These are phyloP conservation scores for Psilanteris sp. DNA, from an alignment of 1,140 invertebrate genomes.

Conservation along the genomic window DNA sequence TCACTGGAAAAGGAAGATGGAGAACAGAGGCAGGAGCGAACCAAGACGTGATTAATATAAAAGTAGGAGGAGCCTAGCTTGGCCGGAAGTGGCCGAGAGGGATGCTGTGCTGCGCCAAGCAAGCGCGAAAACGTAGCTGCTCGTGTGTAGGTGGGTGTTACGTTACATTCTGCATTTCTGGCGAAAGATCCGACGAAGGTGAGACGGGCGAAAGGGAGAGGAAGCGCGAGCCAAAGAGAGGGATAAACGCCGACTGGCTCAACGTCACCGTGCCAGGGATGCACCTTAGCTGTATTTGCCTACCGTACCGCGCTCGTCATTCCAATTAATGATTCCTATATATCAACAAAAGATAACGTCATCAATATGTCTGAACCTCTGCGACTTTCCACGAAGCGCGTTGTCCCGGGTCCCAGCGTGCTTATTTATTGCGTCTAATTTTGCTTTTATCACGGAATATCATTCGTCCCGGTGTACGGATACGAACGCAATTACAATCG, in stretches of 20 bases:
- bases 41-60: conserved; percentile 81
- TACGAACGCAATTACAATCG: too few relatives aligned
- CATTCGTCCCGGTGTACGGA: too few relatives aligned
- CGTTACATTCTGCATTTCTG: conserved; percentile 62
- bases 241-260: conserved; percentile 14
- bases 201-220: conserved; percentile 61
- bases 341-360: conserved; percentile 38
- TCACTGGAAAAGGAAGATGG: conserved; percentile 75
- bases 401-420: too few relatives aligned
- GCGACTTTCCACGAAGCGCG: too few relatives aligned
- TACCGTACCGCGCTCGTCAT: conserved; percentile 20
- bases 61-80: conserved; percentile 78
- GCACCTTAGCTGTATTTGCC: conserved; percentile 24
- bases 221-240: conserved; percentile 2
- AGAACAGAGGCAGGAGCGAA: conserved; percentile 74
- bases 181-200: conserved; percentile 66
- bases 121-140: conserved; percentile 74
- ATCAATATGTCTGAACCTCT: conserved; percentile 12
- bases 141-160: conserved; percentile 66
- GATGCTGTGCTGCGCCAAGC: conserved; percentile 76
- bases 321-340: conserved; percentile 42
- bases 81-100: conserved; percentile 78
- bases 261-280: conserved; percentile 36
- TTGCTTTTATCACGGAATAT: too few relatives aligned
- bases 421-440: too few relatives aligned